These are phyloP conservation scores for Camarhynchus parvulus DNA, from an alignment of 2,113 vertebrate species.

Conservation along the genomic window DNA sequence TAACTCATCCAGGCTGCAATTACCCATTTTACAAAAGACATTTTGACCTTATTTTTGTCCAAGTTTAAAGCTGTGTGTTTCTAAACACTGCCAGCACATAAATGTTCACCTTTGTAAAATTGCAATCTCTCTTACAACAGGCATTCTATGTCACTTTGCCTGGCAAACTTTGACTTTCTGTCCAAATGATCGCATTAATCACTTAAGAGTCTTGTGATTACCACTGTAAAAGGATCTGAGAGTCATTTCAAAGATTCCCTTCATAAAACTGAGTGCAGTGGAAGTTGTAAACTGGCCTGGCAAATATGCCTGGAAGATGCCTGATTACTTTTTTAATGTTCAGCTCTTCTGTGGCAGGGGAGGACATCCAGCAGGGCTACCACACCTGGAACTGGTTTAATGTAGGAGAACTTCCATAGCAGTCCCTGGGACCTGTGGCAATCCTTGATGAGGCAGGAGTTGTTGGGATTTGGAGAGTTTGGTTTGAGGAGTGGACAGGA, in stretches of 20 bases:
- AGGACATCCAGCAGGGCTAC: not conserved
- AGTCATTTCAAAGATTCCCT: constrained; percentile 18
- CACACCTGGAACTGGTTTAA: not conserved
- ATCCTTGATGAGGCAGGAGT: not conserved
- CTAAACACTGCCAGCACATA: not conserved
- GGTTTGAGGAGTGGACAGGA: not conserved
- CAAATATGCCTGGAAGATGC: not conserved
- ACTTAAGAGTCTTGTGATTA: not conserved
- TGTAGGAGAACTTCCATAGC: not conserved
- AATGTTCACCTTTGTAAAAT: not conserved
- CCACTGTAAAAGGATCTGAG: not conserved
- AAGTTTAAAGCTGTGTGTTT: not conserved
- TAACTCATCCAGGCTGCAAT: not conserved
- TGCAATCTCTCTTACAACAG: not conserved
- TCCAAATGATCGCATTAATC: not conserved
- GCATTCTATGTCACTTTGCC: not conserved
- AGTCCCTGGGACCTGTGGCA: not conserved
- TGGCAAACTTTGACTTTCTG: constrained; percentile 28
- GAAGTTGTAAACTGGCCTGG: not conserved
- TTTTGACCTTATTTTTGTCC: not conserved
- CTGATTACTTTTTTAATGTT: not conserved
- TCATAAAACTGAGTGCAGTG: not conserved
- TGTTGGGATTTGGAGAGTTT: not conserved
- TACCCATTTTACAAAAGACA: not conserved
- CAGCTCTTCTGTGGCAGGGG: not conserved